Evolutionary conservation across 2,888 invertebrate species (phyloP).

Genomic region (Escarpia spicata): DNA sequence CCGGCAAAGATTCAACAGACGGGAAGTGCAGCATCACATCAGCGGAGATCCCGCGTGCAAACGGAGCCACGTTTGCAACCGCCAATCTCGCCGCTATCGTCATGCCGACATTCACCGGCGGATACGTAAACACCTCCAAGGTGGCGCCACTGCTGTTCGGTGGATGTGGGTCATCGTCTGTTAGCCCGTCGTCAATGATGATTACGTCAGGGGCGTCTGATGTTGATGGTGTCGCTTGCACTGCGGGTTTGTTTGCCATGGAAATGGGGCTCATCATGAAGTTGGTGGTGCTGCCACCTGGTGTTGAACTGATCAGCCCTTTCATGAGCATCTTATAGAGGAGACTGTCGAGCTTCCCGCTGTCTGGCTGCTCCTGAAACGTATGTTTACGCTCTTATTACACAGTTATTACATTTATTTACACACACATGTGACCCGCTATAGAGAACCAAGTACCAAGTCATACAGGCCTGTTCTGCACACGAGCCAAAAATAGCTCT

Average conservation of each 20-base stretch:
- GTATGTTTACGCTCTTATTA: neutral
- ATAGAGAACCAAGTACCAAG: too few species aligned
- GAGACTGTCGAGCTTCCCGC: neutral
- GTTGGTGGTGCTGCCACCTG: neutral
- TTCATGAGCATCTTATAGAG: conserved; percentile 5
- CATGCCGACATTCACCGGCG: neutral
- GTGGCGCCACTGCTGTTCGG: neutral
- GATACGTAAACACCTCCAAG: neutral
- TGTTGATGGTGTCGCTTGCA: neutral
- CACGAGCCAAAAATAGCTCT: too few species aligned
- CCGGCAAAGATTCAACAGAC: neutral
- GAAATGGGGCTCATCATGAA: neutral
- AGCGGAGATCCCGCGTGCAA: neutral
- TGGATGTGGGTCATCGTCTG: neutral
- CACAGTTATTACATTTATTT: neutral
- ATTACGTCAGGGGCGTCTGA: neutral
- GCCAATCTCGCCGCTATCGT: neutral
- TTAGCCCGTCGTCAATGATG: neutral
- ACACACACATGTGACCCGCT: neutral
- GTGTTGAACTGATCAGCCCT: neutral
- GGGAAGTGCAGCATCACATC: conserved; percentile 1
- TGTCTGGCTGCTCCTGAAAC: neutral
- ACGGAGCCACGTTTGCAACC: neutral
- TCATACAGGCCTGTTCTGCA: neutral
- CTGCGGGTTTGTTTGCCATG: neutral